These are phyloP conservation scores for Polypedilum pembai DNA, from an alignment of 1,140 invertebrate genomes.

Conservation along the genomic window DNA sequence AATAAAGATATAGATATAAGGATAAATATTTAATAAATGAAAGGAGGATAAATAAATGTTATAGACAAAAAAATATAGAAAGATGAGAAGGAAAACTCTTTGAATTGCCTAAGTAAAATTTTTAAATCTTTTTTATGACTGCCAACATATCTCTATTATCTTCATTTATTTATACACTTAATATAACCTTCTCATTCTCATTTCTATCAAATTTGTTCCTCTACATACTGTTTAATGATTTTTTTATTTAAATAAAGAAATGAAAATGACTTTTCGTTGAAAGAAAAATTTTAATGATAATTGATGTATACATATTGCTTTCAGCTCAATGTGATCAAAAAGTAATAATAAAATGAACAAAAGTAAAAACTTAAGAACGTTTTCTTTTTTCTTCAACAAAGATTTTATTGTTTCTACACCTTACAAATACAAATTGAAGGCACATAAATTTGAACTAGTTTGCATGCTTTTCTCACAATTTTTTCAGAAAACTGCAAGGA, in stretches of 20 bases:
- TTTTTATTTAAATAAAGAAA: not conserved
- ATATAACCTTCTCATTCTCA: not conserved
- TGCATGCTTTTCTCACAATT: too few species aligned
- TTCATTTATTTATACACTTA: too few species aligned
- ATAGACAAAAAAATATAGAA: not conserved
- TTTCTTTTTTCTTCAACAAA: not conserved
- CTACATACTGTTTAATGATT: not conserved
- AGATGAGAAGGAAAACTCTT: not conserved
- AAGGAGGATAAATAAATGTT: not conserved
- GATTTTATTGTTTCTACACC: not conserved
- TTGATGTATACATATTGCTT: conserved; percentile 18
- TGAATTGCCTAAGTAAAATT: not conserved
- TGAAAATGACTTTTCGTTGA: not conserved
- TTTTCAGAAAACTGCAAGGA: too few species aligned
- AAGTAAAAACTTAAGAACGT: not conserved
- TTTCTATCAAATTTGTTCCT: not conserved
- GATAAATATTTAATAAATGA: not conserved
- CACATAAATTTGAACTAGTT: too few species aligned
- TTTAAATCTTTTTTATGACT: not conserved
- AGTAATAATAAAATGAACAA: not conserved
- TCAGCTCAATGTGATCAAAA: conserved; percentile 12
- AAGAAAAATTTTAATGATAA: not conserved
- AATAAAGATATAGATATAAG: not conserved
- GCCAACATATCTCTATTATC: not conserved
- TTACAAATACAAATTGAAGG: not conserved